These are phyloP conservation scores for Scaptomyza hsui DNA, from an alignment of 1,140 invertebrate species.

Conservation along the genomic window DNA sequence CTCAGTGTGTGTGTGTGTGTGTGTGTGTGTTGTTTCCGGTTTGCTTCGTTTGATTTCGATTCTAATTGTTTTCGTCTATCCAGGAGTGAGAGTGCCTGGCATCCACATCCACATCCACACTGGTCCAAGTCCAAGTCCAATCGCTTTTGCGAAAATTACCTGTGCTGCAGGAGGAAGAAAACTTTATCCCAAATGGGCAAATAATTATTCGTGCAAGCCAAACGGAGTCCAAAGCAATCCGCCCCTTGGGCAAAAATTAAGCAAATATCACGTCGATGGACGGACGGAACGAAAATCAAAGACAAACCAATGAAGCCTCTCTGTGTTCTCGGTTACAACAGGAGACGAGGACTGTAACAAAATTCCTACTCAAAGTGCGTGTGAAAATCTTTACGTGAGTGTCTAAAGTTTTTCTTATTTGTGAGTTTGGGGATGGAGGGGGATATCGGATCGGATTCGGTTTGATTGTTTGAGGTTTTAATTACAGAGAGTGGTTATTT, in stretches of 20 bases:
- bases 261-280: constrained; percentile 74
- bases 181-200: constrained; percentile 72
- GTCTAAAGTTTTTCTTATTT: constrained; percentile 32
- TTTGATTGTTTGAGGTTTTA: constrained; percentile 59
- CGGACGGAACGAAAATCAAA: constrained; percentile 43
- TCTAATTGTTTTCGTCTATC: constrained; percentile 71
- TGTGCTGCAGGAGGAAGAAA: constrained; percentile 29
- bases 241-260: constrained; percentile 62
- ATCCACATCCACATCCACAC: constrained; percentile 10
- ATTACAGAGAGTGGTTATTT: constrained; percentile 57
- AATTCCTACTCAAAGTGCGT: constrained; percentile 56
- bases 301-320: constrained; percentile 18
- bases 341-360: constrained; percentile 28
- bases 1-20: constrained; percentile 3
- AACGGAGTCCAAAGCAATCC: constrained; percentile 15
- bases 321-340: constrained; percentile 34
- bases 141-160: constrained; percentile 42
- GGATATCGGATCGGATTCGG: constrained; percentile 36
- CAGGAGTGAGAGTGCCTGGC: constrained; percentile 4
- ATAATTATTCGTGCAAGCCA: constrained; percentile 76
- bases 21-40: constrained; percentile 58
- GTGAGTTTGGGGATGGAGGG: not conserved
- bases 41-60: constrained; percentile 72
- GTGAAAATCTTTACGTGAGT: constrained; percentile 58
- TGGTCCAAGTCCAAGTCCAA: constrained; percentile 11